Evolutionary conservation across 2,113 vertebrate species (phyloP).

Genomic region (Carassius auratus): DNA sequence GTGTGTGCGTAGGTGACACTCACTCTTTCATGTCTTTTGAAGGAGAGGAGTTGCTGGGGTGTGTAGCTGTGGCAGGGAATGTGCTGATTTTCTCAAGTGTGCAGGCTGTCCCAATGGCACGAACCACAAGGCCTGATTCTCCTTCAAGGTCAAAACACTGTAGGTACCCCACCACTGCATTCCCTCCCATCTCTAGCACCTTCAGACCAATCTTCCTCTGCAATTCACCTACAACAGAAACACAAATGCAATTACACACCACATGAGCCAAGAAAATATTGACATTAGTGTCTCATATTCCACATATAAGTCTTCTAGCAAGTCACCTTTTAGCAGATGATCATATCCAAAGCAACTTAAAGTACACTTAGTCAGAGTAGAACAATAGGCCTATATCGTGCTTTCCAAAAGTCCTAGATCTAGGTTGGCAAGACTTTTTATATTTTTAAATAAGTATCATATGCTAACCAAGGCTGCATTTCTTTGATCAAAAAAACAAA

Average conservation of each 20-base stretch:
- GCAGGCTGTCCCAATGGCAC: conserved; percentile 97
- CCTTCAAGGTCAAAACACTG: conserved; percentile 99
- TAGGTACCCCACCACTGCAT: conserved; percentile 95
- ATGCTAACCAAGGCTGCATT: no score
- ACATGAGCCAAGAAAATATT: neutral
- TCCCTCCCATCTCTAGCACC: conserved; percentile 97
- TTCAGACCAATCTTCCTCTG: conserved; percentile 98
- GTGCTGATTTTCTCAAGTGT: conserved; percentile 93
- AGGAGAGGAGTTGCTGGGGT: conserved; percentile 90
- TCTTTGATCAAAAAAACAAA: no score
- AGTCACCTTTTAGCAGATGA: neutral
- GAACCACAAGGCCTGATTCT: conserved; percentile 94
- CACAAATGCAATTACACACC: conserved; percentile 25
- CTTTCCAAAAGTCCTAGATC: no score
- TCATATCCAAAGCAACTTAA: neutral
- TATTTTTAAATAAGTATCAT: no score
- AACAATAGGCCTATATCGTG: no score
- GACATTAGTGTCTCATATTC: neutral
- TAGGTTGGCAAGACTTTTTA: no score
- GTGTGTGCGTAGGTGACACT: conserved; percentile 73
- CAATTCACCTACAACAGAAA: conserved; percentile 82
- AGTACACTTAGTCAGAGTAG: neutral
- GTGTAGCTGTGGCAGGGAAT: conserved; percentile 73
- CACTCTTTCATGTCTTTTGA: conserved; percentile 98
- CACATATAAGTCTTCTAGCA: neutral